phyloP scores from a whole-genome alignment of 2,113 vertebrate species.

The Notiomystis cincta region DNA sequence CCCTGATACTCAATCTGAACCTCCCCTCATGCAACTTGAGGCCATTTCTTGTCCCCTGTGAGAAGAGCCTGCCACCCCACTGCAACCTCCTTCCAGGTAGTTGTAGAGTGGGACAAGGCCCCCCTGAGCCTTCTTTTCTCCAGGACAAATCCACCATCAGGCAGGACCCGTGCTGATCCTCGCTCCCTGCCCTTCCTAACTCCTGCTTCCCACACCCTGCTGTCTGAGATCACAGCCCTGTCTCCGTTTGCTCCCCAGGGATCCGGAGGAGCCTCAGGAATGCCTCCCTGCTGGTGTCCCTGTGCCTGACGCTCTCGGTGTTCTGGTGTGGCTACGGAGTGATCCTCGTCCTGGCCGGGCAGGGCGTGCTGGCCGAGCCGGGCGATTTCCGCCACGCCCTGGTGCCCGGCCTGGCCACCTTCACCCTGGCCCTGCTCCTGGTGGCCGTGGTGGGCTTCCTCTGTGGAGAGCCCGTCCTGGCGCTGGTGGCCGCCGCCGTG shows the following conservation, averaged over 20 bases:
- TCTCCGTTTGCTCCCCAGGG: slow-evolving; percentile 52
- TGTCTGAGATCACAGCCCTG: neutral
- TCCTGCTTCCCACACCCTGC: rapidly evolving
- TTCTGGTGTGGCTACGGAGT: slow-evolving; percentile 82
- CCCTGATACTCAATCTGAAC: neutral
- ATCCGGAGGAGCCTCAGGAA: slow-evolving; percentile 67
- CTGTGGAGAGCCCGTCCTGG: slow-evolving; percentile 64
- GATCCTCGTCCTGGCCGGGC: slow-evolving; percentile 75
- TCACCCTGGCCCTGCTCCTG: slow-evolving; percentile 75
- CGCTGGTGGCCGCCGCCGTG: slow-evolving; percentile 67
- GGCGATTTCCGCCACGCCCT: slow-evolving; percentile 60
- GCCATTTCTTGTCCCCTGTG: neutral
- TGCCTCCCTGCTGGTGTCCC: slow-evolving; percentile 63
- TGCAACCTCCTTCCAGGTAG: neutral
- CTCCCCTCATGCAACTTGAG: neutral
- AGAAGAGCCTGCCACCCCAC: neutral
- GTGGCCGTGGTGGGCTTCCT: slow-evolving; percentile 70
- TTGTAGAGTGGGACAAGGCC: neutral
- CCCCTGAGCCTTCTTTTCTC: neutral
- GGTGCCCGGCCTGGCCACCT: slow-evolving; percentile 79
- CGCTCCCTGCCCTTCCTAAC: neutral
- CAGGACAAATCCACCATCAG: neutral
- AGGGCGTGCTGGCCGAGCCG: slow-evolving; percentile 29
- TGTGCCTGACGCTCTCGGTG: slow-evolving; percentile 80
- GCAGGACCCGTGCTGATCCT: neutral